Base-by-base conservation (phyloP, 2,797 vertebrate genomes). In the Momotus momota region DNA sequence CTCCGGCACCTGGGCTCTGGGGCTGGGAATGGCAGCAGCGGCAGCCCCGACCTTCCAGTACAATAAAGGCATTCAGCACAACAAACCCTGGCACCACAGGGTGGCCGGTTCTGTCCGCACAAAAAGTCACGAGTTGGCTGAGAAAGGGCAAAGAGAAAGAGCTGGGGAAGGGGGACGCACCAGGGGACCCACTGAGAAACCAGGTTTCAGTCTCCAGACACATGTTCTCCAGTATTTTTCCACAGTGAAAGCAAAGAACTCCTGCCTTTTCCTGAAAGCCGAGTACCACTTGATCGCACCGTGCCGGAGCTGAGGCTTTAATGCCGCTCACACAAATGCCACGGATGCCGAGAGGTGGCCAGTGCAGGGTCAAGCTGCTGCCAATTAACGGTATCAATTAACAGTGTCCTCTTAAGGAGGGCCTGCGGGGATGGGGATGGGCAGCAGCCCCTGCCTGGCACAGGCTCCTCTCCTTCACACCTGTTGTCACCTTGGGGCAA, bases 181-280 rank as follows among this genome's bases (percentile, higher is more conserved):
- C 17, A 12, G 27, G 3, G 29, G 33, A 74, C 23, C n/a, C 70
- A 20, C 8, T 0, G 81, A 67, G 65, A 4, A 79, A 35, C 19
- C 57, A 5, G 72, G 2, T 43, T 67, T 67, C 3, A 0, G 13
- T 8, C 77, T 71, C 73, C 64, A 12, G 73, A 43, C 65, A 55
- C 77, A 21, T 3, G 48, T 4, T 25, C 78, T 64, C 46, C 22
- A n/a, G 91, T 75, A 81, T 21, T 96, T 96, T 96, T 92, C 96
- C 94, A 93, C 3, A 71, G 73, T 0, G 41, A 73, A n/a, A 71
- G 91, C 49, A 41, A 25, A 66, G 75, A 38, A 3, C 10, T 75
- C 45, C 75, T 38, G 74, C 62, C 81, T 23, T 12, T 3, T 67
- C 88, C 86, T 12, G 40, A 19, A 10, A 62, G 65, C 73, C 0